A percentile compares a stretch with the other conserved stretches of the same genome.
These are phyloP conservation scores for Rhodophaea formosa DNA, from an alignment of 2,888 invertebrate species.

Conservation along the genomic window DNA sequence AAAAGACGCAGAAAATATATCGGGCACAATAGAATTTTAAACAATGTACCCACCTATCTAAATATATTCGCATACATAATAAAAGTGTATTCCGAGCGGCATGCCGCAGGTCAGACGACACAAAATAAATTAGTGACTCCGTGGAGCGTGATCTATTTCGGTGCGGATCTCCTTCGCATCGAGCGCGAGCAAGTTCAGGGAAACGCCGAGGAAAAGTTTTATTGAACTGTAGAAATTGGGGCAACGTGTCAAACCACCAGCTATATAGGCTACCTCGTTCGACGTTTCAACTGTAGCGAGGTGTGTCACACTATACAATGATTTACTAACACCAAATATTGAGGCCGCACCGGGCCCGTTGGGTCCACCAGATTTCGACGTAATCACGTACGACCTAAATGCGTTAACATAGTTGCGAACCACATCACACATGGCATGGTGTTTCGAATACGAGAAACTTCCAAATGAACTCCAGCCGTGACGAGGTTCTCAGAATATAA, in stretches of 20 bases:
- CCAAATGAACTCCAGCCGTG: conserved; percentile 2
- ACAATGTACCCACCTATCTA: background rate
- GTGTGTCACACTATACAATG: conserved; percentile 31
- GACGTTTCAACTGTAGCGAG: conserved; percentile 29
- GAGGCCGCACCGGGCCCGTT: conserved; percentile 10
- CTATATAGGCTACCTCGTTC: conserved; percentile 23
- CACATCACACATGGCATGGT: conserved; percentile 38
- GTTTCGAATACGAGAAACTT: conserved; percentile 24
- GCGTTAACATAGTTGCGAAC: conserved; percentile 45
- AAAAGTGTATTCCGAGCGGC: conserved; percentile 1
- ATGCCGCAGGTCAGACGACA: conserved; percentile 18
- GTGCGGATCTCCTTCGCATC: conserved; percentile 42
- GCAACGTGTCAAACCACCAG: conserved; percentile 49
- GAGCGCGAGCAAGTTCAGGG: conserved; percentile 71
- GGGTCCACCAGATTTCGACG: conserved; percentile 44
- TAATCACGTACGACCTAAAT: conserved; percentile 66
- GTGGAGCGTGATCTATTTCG: conserved; percentile 54
- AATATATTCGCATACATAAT: conserved; percentile 1
- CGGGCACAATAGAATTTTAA: background rate
- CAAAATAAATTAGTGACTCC: conserved; percentile 40
- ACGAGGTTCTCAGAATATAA: conserved; percentile 2
- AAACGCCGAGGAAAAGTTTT: conserved; percentile 66
- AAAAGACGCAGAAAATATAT: no score
- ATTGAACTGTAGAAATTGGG: conserved; percentile 60
- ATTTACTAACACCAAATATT: conserved; percentile 16